Conservation (phyloP, 2,797 vertebrate genomes). For the Hydrophis major region DNA sequence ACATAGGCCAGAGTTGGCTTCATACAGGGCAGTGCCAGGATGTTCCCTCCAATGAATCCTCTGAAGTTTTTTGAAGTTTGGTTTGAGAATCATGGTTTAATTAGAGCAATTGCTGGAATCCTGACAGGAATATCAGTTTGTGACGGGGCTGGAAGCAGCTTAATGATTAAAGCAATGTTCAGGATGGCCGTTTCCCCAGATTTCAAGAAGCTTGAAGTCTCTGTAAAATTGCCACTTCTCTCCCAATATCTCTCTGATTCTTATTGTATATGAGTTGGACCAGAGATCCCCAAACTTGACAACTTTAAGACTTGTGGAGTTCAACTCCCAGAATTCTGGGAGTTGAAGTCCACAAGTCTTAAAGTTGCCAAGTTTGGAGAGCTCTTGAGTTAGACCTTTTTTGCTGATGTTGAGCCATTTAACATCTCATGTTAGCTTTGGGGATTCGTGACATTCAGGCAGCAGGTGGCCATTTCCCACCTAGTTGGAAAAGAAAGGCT, state of each 20-base stretch:
- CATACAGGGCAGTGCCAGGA: too few species aligned
- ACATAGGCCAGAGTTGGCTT: too few species aligned
- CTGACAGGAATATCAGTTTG: too few species aligned
- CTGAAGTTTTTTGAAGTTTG: too few species aligned
- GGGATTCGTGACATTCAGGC: not conserved
- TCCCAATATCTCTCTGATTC: not conserved
- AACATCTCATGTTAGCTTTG: rapidly evolving
- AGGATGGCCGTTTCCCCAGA: not conserved
- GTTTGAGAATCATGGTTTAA: too few species aligned
- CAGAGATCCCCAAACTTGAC: too few species aligned
- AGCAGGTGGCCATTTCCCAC: not conserved
- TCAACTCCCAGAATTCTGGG: too few species aligned
- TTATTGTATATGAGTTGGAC: not conserved
- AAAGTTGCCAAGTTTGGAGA: too few species aligned
- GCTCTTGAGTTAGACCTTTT: not conserved
- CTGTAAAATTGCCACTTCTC: not conserved
- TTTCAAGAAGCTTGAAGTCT: not conserved
- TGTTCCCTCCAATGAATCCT: too few species aligned
- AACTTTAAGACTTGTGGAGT: too few species aligned
- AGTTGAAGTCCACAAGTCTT: too few species aligned
- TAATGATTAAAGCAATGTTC: not conserved
- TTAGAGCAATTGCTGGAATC: too few species aligned
- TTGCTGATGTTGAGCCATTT: rapidly evolving
- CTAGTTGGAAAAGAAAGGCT: not conserved
- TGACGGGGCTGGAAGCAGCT: not conserved